Conservation (phyloP, 2,888 invertebrate genomes). For the Eumacrocentrus americanus region DNA sequence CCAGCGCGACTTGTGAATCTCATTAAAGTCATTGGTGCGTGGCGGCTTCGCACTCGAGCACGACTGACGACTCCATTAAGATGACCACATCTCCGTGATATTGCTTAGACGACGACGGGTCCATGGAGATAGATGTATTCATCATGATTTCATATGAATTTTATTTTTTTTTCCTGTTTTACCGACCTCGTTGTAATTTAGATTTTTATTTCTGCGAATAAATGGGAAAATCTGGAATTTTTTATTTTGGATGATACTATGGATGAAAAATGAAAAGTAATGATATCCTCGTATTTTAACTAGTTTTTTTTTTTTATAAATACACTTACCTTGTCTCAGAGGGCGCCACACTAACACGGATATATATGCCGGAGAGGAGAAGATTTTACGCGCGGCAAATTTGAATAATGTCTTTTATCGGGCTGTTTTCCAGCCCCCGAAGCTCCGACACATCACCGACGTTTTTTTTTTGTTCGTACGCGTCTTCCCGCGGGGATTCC, state of each 20-base stretch:
- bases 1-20: slow-evolving; percentile 55
- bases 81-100: slow-evolving; percentile 61
- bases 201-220: not conserved
- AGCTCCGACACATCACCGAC: not conserved
- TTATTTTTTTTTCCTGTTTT: too few species aligned
- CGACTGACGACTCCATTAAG: slow-evolving; percentile 58
- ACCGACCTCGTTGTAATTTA: too few species aligned
- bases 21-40: slow-evolving; percentile 61
- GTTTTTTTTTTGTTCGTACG: not conserved
- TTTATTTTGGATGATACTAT: too few species aligned
- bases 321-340: too few species aligned
- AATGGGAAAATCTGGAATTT: too few species aligned
- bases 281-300: too few species aligned
- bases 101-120: slow-evolving; percentile 49
- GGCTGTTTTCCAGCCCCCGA: slow-evolving; percentile 35
- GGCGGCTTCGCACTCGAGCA: slow-evolving; percentile 40
- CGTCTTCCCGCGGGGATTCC: slow-evolving; percentile 38
- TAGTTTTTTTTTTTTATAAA: too few species aligned
- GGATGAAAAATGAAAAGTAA: not conserved
- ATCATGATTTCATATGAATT: not conserved
- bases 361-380: slow-evolving; percentile 5
- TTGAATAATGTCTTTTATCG: slow-evolving; percentile 60
- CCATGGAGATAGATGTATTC: not conserved
- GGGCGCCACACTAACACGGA: too few species aligned
- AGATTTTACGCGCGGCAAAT: slow-evolving; percentile 49